Evolutionary conservation across 2,113 vertebrate species (phyloP).

Genomic region (Axis porcinus): DNA sequence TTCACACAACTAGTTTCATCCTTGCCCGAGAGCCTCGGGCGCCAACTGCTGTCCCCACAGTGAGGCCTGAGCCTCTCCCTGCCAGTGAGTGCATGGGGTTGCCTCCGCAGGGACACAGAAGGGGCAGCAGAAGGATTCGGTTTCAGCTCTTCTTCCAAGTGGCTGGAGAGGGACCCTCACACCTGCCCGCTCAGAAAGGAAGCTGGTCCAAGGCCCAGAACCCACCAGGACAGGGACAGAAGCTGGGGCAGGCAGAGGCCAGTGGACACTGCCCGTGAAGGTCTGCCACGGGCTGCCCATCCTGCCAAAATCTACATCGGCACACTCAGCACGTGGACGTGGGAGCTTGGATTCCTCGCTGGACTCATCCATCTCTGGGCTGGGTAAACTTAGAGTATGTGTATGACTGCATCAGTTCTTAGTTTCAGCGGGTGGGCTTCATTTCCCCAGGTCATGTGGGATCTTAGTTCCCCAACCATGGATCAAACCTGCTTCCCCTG

Average conservation of each 20-base stretch:
- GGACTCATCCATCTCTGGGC: background rate
- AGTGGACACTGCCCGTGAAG: background rate
- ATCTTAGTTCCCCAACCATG: background rate
- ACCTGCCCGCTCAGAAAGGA: background rate
- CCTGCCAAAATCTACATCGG: background rate
- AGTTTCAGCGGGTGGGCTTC: background rate
- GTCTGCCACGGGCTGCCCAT: background rate
- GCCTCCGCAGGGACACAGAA: background rate
- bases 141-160: slow-evolving; percentile 17
- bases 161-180: background rate
- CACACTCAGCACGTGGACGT: background rate
- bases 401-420: background rate
- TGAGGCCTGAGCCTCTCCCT: background rate
- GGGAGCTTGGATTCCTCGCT: background rate
- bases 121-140: background rate
- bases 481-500: background rate
- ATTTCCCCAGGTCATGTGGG: background rate
- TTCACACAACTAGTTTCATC: background rate
- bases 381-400: background rate
- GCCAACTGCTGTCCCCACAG: background rate
- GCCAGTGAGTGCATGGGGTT: background rate
- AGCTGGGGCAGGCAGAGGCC: background rate
- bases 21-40: background rate
- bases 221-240: background rate
- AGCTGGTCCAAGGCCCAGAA: background rate